Conservation (phyloP, 2,888 invertebrate genomes). For the Drosophila gaucha region DNA sequence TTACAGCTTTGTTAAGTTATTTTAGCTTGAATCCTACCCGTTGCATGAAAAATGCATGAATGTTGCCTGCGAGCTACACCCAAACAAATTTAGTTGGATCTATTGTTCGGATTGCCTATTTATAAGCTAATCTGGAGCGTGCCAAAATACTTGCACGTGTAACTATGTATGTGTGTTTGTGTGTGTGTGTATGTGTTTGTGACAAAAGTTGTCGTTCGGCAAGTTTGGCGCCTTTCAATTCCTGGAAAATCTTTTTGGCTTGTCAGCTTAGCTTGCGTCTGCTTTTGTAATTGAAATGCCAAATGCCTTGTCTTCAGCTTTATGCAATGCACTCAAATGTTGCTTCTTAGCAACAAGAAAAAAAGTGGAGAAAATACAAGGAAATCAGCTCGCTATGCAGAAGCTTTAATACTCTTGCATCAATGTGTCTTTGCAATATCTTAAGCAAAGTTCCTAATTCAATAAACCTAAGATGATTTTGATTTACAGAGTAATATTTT, state of each 20-base stretch:
- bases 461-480: neutral
- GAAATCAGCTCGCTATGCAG: too few species aligned
- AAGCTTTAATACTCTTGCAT: conserved; percentile 2
- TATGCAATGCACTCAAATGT: conserved; percentile 5
- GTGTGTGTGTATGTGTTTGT: conserved; percentile 17
- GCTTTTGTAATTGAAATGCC: conserved; percentile 39
- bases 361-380: neutral
- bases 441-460: neutral
- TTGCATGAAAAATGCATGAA: conserved; percentile 73
- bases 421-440: neutral
- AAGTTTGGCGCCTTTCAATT: conserved; percentile 49
- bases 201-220: conserved; percentile 46
- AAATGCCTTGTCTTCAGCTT: conserved; percentile 14
- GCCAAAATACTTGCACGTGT: conserved; percentile 26
- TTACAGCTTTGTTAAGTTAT: conserved; percentile 75
- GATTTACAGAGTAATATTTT: neutral
- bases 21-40: conserved; percentile 52
- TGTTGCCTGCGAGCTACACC: conserved; percentile 17
- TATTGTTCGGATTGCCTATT: conserved; percentile 67
- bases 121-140: conserved; percentile 71
- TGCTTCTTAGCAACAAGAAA: conserved; percentile 8
- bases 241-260: conserved; percentile 7
- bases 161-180: too few species aligned
- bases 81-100: conserved; percentile 32
- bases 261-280: conserved; percentile 1